A percentile compares a stretch with the other conserved stretches of the same genome.
Evolutionary conservation across 2,888 invertebrate genomes (phyloP).

Genomic region (Thalpophila matura): DNA sequence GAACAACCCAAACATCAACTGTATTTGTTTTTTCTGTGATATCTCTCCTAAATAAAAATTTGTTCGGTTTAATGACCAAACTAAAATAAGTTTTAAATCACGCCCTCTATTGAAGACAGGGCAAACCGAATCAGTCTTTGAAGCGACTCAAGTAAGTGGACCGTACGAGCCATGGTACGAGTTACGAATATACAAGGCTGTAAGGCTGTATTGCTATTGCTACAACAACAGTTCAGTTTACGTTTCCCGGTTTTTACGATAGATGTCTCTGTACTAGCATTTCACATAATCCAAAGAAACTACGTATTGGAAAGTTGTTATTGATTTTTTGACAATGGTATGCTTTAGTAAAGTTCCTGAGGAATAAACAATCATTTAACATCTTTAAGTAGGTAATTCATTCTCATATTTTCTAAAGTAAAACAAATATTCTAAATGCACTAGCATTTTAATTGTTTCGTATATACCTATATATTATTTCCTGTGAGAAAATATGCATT

Average conservation of each 20-base stretch:
- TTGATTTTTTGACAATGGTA: too few species aligned
- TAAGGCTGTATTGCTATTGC: not conserved
- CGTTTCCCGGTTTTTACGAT: not conserved
- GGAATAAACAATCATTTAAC: too few species aligned
- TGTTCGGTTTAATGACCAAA: too few species aligned
- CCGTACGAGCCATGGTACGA: not conserved
- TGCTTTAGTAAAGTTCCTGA: too few species aligned
- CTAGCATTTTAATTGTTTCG: constrained; percentile 18
- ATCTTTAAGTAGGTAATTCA: too few species aligned
- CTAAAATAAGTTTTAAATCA: constrained; percentile 10
- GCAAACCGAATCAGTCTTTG: not conserved
- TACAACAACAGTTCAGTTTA: not conserved
- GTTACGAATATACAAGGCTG: not conserved
- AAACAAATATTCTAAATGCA: constrained; percentile 5
- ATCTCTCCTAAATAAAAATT: too few species aligned
- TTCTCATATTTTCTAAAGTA: constrained; percentile 11
- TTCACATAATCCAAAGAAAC: not conserved
- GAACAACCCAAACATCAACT: too few species aligned
- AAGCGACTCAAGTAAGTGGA: not conserved
- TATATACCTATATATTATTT: too few species aligned
- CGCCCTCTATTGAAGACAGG: constrained; percentile 33
- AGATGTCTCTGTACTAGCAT: constrained; percentile 40
- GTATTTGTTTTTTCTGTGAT: too few species aligned
- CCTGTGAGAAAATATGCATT: constrained; percentile 42
- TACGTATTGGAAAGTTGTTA: not conserved